phyloP scores from a whole-genome alignment of 2,888 invertebrate genomes.

The Xanthorhoe spadicearia region DNA sequence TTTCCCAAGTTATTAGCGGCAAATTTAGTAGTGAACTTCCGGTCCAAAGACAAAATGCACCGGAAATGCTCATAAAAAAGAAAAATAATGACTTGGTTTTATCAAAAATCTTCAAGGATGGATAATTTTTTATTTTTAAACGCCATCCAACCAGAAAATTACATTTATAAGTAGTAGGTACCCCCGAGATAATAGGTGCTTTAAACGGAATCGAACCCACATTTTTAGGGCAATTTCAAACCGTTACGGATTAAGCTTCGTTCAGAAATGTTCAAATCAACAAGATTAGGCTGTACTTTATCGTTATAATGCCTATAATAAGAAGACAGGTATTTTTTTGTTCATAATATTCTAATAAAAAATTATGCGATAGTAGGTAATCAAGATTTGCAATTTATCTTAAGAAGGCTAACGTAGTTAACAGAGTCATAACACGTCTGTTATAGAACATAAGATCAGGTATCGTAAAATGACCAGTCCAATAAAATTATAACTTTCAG shows the following conservation, averaged over 20 bases:
- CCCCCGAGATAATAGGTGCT: constrained; percentile 37
- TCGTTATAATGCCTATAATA: neutral
- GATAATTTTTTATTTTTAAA: constrained; percentile 49
- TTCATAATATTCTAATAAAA: neutral
- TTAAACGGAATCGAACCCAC: constrained; percentile 41
- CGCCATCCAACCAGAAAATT: constrained; percentile 47
- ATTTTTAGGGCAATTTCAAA: constrained; percentile 34
- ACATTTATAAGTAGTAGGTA: constrained; percentile 29
- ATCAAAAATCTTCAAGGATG: constrained; percentile 48
- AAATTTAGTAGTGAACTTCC: constrained; percentile 19
- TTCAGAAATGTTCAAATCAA: constrained; percentile 8
- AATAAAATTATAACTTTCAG: constrained; percentile 35
- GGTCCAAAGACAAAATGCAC: constrained; percentile 14
- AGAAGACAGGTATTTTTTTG: neutral
- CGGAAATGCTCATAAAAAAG: constrained; percentile 30
- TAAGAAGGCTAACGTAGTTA: neutral
- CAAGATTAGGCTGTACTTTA: neutral
- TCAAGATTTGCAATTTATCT: neutral
- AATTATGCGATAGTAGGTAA: neutral
- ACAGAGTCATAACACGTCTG: neutral
- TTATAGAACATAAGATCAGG: constrained; percentile 1
- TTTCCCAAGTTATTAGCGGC: constrained; percentile 10
- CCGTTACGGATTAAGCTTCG: constrained; percentile 26
- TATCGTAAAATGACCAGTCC: constrained; percentile 25
- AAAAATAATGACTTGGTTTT: constrained; percentile 38